These are phyloP conservation scores for Tenodera sinensis DNA, from an alignment of 2,888 invertebrate species.

Conservation along the genomic window DNA sequence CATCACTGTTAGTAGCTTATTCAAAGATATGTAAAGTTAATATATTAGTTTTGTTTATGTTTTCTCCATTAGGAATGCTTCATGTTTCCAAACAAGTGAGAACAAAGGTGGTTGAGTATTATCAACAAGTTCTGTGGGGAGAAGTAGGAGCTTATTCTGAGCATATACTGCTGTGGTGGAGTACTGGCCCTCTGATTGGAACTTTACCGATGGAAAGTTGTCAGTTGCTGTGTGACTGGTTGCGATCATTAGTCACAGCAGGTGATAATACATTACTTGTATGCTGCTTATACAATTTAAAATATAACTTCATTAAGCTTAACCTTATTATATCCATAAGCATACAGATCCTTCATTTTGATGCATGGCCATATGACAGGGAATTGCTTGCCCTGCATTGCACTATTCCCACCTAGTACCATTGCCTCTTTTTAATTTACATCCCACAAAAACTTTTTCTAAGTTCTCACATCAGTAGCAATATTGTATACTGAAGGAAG, in stretches of 20 bases:
- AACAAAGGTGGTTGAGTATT: constrained; percentile 63
- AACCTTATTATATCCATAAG: not conserved
- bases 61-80: constrained; percentile 48
- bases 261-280: not conserved
- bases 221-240: constrained; percentile 35
- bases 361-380: too few relatives aligned
- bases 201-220: constrained; percentile 31
- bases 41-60: too few relatives aligned
- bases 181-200: constrained; percentile 54
- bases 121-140: constrained; percentile 74
- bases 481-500: too few relatives aligned
- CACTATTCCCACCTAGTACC: too few relatives aligned
- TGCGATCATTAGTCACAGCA: constrained; percentile 16
- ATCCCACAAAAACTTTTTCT: too few relatives aligned
- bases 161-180: constrained; percentile 83
- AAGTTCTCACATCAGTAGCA: too few relatives aligned
- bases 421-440: too few relatives aligned
- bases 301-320: not conserved
- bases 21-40: too few relatives aligned
- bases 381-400: too few relatives aligned
- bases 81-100: constrained; percentile 59
- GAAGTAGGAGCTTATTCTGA: constrained; percentile 76
- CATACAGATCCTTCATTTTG: too few relatives aligned
- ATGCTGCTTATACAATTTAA: too few relatives aligned
- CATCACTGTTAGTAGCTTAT: too few relatives aligned